Base-by-base conservation (phyloP, 2,888 invertebrate genomes). In the Sinohyriopsis cumingii region DNA sequence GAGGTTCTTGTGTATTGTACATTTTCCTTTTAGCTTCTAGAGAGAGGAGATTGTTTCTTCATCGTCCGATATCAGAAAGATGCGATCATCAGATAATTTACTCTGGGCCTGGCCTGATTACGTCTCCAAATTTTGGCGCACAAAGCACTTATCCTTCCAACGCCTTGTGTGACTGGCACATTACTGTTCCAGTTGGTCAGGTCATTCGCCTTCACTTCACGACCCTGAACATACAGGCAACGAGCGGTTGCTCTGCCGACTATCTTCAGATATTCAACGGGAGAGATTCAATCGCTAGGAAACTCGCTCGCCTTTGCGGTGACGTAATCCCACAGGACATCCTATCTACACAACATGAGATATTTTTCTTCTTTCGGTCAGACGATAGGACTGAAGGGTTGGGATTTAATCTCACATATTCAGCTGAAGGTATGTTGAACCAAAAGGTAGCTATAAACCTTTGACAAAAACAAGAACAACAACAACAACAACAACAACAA, bases 341-440 rank as follows among this genome's bases (percentile, higher is more conserved):
- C 20, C 45, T 72, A 20, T 79, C 85, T 12, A 75, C 79, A 6
- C 69, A 69, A 6, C 75, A 79, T 59, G 61, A 71, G 19, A 71
- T 83, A 71, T 74, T 78, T 54, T 65, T 85, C 1, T 70, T 76
- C 54, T 83, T 85, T 68, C 69, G 72, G 6, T 69, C 80, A 5
- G 82, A 85, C 62, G 70, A 68, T 5, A 68, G 59, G 24, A 67
- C 67, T 25, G 75, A 81, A 28, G 78, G 78, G 5, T 71, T 67
- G 0, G 85, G 85, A 20, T 84, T 85, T 63, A 80, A 77, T 18
- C 71, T 82, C 12, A 67, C 77, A 0, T 83, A 81, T 67, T 65
- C 68, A 5, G 45, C 67, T 53, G 71, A 68, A 61, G 64, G 76
- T 77, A 65, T 57, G 2, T 3, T 45, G 45, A 45, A 3, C 45